Percentiles rank a stretch among this genome's conserved stretches.
These are phyloP conservation scores for Ligdia adustata DNA, from an alignment of 2,888 invertebrate species.

Conservation along the genomic window DNA sequence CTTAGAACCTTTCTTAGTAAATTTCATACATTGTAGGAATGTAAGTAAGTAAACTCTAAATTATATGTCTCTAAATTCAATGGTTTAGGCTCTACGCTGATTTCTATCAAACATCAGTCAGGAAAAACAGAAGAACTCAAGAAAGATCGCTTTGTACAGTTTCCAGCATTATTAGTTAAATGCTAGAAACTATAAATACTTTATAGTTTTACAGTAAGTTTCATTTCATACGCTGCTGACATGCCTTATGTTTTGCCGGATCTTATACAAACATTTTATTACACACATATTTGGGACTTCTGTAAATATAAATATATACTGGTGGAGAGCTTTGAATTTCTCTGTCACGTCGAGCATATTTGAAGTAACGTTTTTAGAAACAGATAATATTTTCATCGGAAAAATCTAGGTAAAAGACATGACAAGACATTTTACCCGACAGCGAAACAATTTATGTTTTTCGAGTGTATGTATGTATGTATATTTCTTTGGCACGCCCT, in stretches of 20 bases:
- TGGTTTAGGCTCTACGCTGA: not conserved
- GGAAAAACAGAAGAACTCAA: not conserved
- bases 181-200: not conserved
- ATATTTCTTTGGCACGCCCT: not conserved
- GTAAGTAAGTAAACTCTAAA: no score
- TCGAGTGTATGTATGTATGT: not conserved
- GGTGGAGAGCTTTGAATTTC: constrained; percentile 8
- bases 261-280: constrained; percentile 14
- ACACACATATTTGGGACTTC: constrained; percentile 6
- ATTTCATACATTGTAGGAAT: no score
- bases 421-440: not conserved
- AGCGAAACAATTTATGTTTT: no score
- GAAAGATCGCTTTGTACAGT: not conserved
- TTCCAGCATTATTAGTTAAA: not conserved
- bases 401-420: not conserved
- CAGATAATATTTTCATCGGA: not conserved
- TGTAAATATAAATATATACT: constrained; percentile 18
- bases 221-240: no score
- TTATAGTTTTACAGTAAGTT: not conserved
- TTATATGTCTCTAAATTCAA: not conserved
- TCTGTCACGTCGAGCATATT: not conserved
- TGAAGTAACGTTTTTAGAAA: not conserved
- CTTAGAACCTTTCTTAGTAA: no score
- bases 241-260: not conserved
- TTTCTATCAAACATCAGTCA: not conserved